These are phyloP conservation scores for Sphaerophoria rueppellii DNA, from an alignment of 2,888 invertebrate species.

Conservation along the genomic window DNA sequence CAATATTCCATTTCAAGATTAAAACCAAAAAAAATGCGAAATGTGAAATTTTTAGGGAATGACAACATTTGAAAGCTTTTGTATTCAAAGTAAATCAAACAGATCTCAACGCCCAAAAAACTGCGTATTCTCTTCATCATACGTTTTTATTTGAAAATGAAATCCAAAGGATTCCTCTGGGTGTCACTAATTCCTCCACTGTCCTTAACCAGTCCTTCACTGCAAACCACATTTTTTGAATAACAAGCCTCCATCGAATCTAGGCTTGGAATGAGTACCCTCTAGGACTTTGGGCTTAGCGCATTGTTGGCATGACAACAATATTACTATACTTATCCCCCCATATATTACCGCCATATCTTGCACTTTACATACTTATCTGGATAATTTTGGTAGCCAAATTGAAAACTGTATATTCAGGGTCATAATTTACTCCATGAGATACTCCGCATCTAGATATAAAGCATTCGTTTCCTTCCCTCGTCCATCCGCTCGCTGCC, in stretches of 20 bases:
- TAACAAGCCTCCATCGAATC: not conserved
- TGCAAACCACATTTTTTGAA: not conserved
- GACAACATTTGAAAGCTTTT: not conserved
- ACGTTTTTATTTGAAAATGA: not conserved
- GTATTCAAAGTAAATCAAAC: slow-evolving; percentile 4
- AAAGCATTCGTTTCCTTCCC: not conserved
- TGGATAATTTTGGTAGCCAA: slow-evolving; percentile 50
- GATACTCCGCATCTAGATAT: slow-evolving; percentile 37
- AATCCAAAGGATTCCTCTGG: slow-evolving; percentile 16
- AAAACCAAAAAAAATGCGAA: too few species aligned
- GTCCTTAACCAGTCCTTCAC: not conserved
- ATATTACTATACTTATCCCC: slow-evolving; percentile 41
- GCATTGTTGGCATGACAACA: slow-evolving; percentile 39
- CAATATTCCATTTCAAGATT: too few species aligned
- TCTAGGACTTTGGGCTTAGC: not conserved
- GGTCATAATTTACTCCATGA: slow-evolving; percentile 67
- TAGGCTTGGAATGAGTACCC: not conserved
- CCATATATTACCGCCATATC: slow-evolving; percentile 40
- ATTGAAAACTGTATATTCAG: slow-evolving; percentile 67
- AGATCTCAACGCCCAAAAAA: not conserved
- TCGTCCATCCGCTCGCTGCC: slow-evolving; percentile 27
- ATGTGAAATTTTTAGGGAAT: too few species aligned
- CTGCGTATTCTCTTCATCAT: not conserved
- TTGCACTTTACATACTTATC: slow-evolving; percentile 44
- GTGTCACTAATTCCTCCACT: slow-evolving; percentile 11